These are phyloP conservation scores for Drosophila hydei DNA, from an alignment of 1,140 invertebrate species.

Conservation along the genomic window DNA sequence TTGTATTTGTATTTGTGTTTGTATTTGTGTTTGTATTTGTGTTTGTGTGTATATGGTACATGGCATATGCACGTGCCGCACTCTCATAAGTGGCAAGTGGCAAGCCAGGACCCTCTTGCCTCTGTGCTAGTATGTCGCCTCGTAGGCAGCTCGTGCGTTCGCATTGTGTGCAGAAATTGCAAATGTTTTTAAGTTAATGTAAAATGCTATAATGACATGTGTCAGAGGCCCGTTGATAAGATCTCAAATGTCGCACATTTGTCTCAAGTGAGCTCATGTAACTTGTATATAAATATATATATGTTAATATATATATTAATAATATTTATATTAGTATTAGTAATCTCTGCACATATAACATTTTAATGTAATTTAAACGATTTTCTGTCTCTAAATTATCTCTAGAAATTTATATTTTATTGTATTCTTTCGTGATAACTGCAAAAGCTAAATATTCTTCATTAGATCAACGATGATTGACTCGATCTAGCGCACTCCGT, in stretches of 20 bases:
- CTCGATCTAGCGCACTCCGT: too few species aligned
- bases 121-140: constrained; percentile 5
- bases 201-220: constrained; percentile 78
- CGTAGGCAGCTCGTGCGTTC: constrained; percentile 9
- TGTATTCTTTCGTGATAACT: too few species aligned
- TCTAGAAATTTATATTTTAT: too few species aligned
- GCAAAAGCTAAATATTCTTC: too few species aligned
- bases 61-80: constrained; percentile 59
- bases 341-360: too few species aligned
- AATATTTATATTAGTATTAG: too few species aligned
- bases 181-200: constrained; percentile 82
- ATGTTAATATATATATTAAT: too few species aligned
- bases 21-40: background rate
- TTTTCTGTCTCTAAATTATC: too few species aligned
- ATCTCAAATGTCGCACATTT: constrained; percentile 12
- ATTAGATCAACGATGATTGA: too few species aligned
- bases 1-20: background rate
- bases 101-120: constrained; percentile 29
- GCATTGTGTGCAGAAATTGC: constrained; percentile 67
- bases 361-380: too few species aligned
- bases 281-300: background rate
- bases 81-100: constrained; percentile 67
- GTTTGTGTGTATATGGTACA: constrained; percentile 3
- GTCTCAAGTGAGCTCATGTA: constrained; percentile 8
- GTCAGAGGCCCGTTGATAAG: constrained; percentile 52